phyloP scores from a whole-genome alignment of 2,113 vertebrate species.

The Hydropotes inermis region DNA sequence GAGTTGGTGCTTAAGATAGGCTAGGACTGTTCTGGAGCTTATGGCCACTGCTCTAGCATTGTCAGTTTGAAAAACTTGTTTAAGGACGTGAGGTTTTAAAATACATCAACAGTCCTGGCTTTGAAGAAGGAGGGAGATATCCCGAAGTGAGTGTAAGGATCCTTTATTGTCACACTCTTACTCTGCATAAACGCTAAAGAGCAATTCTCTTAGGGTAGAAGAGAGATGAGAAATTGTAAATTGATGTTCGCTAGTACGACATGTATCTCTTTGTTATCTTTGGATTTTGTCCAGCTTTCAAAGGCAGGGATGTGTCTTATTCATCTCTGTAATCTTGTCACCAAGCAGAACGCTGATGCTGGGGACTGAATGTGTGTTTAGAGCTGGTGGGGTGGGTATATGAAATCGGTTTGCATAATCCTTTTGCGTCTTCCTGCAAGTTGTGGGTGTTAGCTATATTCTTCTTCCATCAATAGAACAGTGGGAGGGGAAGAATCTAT shows the following conservation, averaged over 20 bases:
- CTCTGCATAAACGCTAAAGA: not conserved
- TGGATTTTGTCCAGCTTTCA: not conserved
- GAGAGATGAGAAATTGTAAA: not conserved
- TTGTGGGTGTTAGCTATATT: not conserved
- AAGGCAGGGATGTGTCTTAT: not conserved
- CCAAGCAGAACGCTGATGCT: not conserved
- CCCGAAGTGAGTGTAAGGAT: not conserved
- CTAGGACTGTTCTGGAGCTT: not conserved
- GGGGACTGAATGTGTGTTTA: not conserved
- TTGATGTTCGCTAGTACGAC: not conserved
- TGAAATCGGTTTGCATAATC: not conserved
- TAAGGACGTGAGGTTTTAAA: not conserved
- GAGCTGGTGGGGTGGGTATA: not conserved
- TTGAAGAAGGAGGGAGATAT: not conserved
- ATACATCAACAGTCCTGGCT: not conserved
- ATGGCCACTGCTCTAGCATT: not conserved
- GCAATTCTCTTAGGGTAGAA: not conserved
- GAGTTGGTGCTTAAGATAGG: not conserved
- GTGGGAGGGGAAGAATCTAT: conserved; percentile 36
- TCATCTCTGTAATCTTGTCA: not conserved
- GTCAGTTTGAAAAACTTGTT: not conserved
- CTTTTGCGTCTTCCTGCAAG: not conserved
- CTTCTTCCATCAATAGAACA: conserved; percentile 15
- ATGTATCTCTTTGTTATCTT: not conserved
- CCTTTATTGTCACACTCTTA: not conserved